Evolutionary conservation across 2,797 vertebrate genomes (phyloP), one percentile per base, ranked within the genome.

Genomic region (Phoxinus dragarum): DNA sequence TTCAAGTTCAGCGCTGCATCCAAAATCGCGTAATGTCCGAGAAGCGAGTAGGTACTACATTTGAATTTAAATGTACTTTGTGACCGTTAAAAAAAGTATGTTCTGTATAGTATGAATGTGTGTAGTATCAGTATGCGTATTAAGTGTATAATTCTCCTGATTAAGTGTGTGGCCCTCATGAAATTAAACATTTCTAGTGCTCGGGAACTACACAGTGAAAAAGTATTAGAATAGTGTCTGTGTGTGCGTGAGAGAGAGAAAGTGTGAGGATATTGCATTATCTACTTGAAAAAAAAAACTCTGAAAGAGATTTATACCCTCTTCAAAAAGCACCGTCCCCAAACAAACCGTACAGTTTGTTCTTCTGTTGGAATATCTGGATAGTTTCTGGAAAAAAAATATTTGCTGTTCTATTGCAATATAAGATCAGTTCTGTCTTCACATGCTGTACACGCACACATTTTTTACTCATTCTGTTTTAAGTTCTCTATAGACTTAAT

Each of bases 281-380:
- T 67, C 61, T 80, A 47, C 78, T 66, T 66, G 59, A 27, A 11
- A 56, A 54, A 54, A 40, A 77, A 14, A 79, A 5, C 10, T 52
- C 27, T 36, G 61, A 44, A 80, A 80, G 31, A 80, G 78, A 80
- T 80, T 67, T 68, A 80, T 80, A 44, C 61, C 61, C 78, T 80
- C 61, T 64, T 80, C 42, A 80, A 23, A 34, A 80, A 80, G 61
- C 27, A 4, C 19, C 6, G 19, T 6, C 36, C 27, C 61, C 27
- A 66, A 79, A 79, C 59, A 66, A 79, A 66, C 77, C 2, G 0
- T 21, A 68, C 31, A 67, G 27, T 80, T 80, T 80, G 78, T 80
- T 80, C 61, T 80, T 68, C 42, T 47, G 54, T 61, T 61, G 78
- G 31, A 80, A 49, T 67, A 80, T 68, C 19, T 49, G 31, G 61